A percentile compares a stretch with the other conserved stretches of the same genome.
These are phyloP conservation scores for Neosalanx taihuensis DNA, from an alignment of 2,797 vertebrate species.

Conservation along the genomic window DNA sequence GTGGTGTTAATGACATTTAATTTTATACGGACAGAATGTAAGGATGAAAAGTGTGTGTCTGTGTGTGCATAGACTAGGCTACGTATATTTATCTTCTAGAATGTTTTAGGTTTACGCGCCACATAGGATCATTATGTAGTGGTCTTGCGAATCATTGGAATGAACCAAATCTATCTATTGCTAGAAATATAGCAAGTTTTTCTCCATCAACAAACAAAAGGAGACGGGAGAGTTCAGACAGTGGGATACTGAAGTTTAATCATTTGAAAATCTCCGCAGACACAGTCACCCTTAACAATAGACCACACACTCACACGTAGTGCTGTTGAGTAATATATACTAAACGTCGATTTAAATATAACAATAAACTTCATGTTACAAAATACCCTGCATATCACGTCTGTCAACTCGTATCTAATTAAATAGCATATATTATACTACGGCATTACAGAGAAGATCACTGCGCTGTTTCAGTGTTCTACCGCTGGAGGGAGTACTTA, in stretches of 20 bases:
- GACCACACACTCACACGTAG: constrained; percentile 39
- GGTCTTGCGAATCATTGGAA: not conserved
- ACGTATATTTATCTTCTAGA: not conserved
- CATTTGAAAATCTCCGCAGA: constrained; percentile 46
- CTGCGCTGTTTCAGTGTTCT: constrained; percentile 17
- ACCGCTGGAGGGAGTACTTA: constrained; percentile 9
- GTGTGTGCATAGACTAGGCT: not conserved
- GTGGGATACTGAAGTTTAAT: constrained; percentile 54
- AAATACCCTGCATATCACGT: constrained; percentile 71
- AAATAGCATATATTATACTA: constrained; percentile 12
- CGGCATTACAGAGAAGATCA: constrained; percentile 11
- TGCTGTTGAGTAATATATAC: constrained; percentile 34
- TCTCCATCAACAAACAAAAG: not conserved
- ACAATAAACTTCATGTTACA: constrained; percentile 62
- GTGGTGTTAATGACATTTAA: no score
- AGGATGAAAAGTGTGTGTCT: no score
- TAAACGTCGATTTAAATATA: constrained; percentile 63
- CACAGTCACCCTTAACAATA: constrained; percentile 32
- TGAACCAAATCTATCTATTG: not conserved
- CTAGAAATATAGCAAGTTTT: not conserved
- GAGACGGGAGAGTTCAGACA: not conserved
- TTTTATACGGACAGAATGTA: no score
- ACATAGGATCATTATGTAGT: not conserved
- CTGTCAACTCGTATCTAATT: constrained; percentile 42
- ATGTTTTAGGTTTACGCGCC: no score